Base-by-base conservation (phyloP, 2,888 invertebrate genomes). In the Aromia moschata region DNA sequence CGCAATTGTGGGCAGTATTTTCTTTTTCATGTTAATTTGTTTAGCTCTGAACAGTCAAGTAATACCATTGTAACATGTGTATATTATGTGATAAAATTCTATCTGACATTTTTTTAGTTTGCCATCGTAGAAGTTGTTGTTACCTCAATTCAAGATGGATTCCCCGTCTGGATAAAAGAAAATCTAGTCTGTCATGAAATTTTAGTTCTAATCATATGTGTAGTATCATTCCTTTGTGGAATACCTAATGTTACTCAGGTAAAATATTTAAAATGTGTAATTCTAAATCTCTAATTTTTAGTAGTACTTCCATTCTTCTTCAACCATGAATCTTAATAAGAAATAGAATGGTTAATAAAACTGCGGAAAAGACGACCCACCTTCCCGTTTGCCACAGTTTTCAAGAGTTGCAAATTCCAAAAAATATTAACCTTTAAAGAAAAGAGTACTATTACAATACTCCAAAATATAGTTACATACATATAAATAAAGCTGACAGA, bases 61-160 rank as follows among this genome's bases (percentile, higher is more conserved):
- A 83, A 79, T 78, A 25, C 3, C 20, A 17, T 11, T 10, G 0
- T 16, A 5, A 40, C 17, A 16, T 1, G 2, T 16, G 30, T 12
- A 16, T n/a, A 52, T 49, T 36, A 43, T 41, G 45, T 33, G 3
- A 33, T 36, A 20, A 40, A 59, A 54, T 59, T 58, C 58, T 58
- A 63, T 56, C 62, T 59, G 56, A n/a, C n/a, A n/a, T n/a, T n/a
- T 68, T 86, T 87, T 67, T 83, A 94, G 93, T 96, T 96, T 82
- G 95, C 96, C 25, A 93, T 94, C 64, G 94, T 96, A 43, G 96
- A 96, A 83, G 96, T 96, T 3, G 93, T 96, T 1, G 93, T 96
- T 1, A 95, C 96, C 1, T 93, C 95, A 3, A 90, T 96, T 71
- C 94, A 95, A 82, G 96, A 96, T 77, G 94, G 94, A 17, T 96